Conservation (phyloP, 2,888 invertebrate species). For the Baccha elongata region DNA sequence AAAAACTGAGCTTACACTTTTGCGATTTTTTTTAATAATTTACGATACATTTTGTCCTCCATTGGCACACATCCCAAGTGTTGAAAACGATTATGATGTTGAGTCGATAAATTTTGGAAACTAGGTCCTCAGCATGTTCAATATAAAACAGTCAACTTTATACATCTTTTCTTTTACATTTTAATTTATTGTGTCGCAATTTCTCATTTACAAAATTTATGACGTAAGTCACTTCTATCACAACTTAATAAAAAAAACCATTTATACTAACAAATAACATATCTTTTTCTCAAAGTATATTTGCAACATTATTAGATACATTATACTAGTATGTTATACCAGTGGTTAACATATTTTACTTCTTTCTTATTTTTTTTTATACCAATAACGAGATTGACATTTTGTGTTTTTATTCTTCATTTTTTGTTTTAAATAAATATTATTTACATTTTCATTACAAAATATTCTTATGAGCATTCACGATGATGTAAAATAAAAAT, state of each 20-base stretch:
- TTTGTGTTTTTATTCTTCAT: constrained; percentile 33
- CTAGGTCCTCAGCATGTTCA: no score
- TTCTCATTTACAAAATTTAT: constrained; percentile 70
- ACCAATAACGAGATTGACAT: constrained; percentile 50
- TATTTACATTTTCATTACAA: constrained; percentile 73
- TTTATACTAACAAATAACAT: constrained; percentile 61
- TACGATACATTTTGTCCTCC: no score
- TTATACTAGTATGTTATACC: constrained; percentile 23
- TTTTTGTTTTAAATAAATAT: constrained; percentile 67
- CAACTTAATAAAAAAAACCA: constrained; percentile 68
- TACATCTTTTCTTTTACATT: constrained; percentile 36
- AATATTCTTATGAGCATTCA: constrained; percentile 63
- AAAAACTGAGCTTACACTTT: no score
- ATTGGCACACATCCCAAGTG: no score
- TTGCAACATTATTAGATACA: constrained; percentile 39
- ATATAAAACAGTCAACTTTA: not conserved
- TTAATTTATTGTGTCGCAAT: constrained; percentile 68
- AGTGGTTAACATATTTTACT: not conserved
- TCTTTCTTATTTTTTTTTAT: constrained; percentile 24
- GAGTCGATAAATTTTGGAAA: no score
- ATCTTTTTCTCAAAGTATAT: constrained; percentile 46
- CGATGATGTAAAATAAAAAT: constrained; percentile 50
- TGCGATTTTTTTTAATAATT: no score
- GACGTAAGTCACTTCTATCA: constrained; percentile 76
- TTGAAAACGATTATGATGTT: no score